Evolutionary conservation across 2,113 vertebrate species (phyloP), one percentile per base, ranked within the genome.

Genomic region (Ramphastos sulfuratus): DNA sequence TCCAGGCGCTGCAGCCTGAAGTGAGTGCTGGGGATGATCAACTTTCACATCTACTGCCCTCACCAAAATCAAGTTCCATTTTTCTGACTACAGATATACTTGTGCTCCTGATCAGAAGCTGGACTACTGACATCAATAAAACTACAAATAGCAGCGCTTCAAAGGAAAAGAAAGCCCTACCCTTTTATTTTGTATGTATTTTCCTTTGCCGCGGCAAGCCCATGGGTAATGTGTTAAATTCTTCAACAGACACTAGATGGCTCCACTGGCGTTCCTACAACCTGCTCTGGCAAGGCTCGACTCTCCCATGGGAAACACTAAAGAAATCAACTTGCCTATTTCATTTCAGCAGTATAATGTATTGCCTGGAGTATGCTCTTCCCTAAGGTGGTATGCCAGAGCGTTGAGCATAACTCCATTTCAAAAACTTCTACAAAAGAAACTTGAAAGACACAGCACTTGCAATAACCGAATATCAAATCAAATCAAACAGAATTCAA

Each of bases 211-310:
- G 48, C 19, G 52, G 58, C 37, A 83, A 90, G 90, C 39, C 13
- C 20, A 58, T 6, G 23, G 25, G 8, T 42, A 71, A 81, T 48
- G n/a, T 6, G 4, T 56, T 55, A 83, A n/a, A 83, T 48, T 77
- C 70, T 48, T 74, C 48, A 48, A 59, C 60, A 69, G 48, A 67
- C 79, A 83, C 52, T 64, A 81, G 72, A 64, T 85, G 76, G 64
- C 69, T 95, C 76, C 88, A 96, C 72, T 67, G 65, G 30, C 64
- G 73, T 30, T 93, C 52, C 76, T 59, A 59, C 79, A 74, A 39
- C 0, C 0, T 24, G 14, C 33, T 60, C 55, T 52, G 17, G 37
- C 35, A 83, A 71, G 2, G 4, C 30, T 72, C 48, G 61, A 35
- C 78, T 65, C 20, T 65, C 54, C n/a, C 44, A 69, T 4, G 16